Conservation (phyloP, 2,888 invertebrate genomes). For the Ptilodon capucinus region DNA sequence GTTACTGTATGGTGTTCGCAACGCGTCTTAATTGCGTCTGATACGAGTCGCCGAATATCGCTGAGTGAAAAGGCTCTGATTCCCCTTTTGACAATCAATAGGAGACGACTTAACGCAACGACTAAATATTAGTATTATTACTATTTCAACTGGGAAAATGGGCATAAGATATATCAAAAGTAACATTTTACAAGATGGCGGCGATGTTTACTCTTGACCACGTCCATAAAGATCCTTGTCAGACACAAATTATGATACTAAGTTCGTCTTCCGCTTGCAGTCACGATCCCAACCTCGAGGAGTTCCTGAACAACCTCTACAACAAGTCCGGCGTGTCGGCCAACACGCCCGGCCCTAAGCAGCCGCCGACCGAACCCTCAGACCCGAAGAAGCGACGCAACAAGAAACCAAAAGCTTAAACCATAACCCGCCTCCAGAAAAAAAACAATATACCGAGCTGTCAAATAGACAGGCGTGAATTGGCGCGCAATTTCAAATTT, state of each 20-base stretch:
- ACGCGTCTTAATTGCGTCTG: too few species aligned
- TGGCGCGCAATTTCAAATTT: conserved; percentile 31
- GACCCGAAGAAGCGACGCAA: conserved; percentile 66
- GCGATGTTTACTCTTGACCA: neutral
- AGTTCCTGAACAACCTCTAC: conserved; percentile 91
- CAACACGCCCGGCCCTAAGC: conserved; percentile 40
- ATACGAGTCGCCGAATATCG: too few species aligned
- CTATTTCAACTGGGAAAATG: too few species aligned
- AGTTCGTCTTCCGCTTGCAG: conserved; percentile 61
- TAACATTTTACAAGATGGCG: too few species aligned
- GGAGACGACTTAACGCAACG: too few species aligned
- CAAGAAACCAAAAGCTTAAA: conserved; percentile 66
- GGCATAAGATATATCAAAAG: too few species aligned
- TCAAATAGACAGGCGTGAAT: conserved; percentile 27
- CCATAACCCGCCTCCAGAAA: conserved; percentile 10
- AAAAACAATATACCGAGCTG: conserved; percentile 17
- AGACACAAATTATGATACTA: too few species aligned
- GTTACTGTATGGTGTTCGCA: too few species aligned
- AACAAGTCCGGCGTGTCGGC: conserved; percentile 81
- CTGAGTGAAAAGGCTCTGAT: too few species aligned
- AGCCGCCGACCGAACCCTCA: conserved; percentile 34
- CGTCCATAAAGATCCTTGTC: too few species aligned
- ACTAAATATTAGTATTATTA: too few species aligned
- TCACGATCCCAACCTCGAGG: conserved; percentile 90
- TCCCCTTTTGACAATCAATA: too few species aligned